Base-by-base conservation (phyloP, 2,888 invertebrate genomes). In the Sphecodes monilicornis region DNA sequence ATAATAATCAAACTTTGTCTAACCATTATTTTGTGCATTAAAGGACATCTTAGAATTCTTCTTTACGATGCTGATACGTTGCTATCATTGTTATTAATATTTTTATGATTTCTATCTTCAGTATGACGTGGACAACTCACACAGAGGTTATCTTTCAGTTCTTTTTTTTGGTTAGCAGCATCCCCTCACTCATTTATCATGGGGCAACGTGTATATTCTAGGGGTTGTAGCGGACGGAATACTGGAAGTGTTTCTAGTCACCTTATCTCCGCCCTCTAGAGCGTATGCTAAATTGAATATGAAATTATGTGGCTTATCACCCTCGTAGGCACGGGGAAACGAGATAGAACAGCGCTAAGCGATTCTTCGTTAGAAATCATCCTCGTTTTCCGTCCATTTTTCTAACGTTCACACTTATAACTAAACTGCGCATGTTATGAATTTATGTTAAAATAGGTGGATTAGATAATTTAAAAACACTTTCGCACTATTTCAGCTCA, bases 231-330 rank as follows among this genome's bases (percentile, higher is more conserved):
- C 86, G 68, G 77, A 84, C 87, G 84, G 87, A 84, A 84, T 80
- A 88, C 81, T 78, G 81, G 83, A 86, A 90, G 89, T 92, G 92
- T 93, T 92, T 92, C 90, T 90, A 79, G 79, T 86, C 85, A 89
- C 91, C 93, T 94, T 94, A 94, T 94, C 94, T 93, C 80, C 89
- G 83, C 90, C 90, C 90, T 88, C 85, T 88, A 83, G 86, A 86
- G 86, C 86, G 93, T 94, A 94, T 94, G 94, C 94, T 94, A 94
- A 94, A 95, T 95, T 95, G 94, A 95, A 95, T 95, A 94, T 94
- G 94, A 94, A 95, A 94, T 93, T 94, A 94, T 93, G 92, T 91
- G 91, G 94, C 94, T 94, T 94, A 94, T 94, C 94, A 88, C 90
- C 87, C 90, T 86, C 77, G 78, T n/a, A 76, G 73, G 84, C 84